Base-by-base conservation (phyloP, 2,888 invertebrate genomes). In the Scrobipalpa costella region DNA sequence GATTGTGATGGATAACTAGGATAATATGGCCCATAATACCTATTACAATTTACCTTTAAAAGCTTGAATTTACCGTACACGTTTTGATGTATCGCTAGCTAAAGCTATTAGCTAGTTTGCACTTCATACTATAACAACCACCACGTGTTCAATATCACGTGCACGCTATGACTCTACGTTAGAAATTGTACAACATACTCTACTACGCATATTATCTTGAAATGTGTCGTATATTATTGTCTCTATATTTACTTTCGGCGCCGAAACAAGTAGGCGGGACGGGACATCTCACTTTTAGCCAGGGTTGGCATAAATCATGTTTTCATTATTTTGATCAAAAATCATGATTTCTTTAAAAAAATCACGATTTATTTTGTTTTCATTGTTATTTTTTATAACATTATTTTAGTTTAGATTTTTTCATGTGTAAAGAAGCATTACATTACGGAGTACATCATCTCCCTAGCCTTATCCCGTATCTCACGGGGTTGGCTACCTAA, bases 191-290 rank as follows among this genome's bases (percentile, higher is more conserved):
- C 44, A 21, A 49, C 19, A 7, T n/a, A 52, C 13, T 34, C 33
- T 55, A 55, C 34, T 55, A 55, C n/a, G 15, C 34, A 55, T 55
- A 34, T 55, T 34, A 15, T 2, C 27, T 27, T 15, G 6, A 15
- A 34, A 8, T 15, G 34, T 9, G 34, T 34, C 34, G 34, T 34
- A 55, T 44, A n/a, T 15, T 59, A 58, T 58, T 58, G 38, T 47
- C n/a, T 47, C 60, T 60, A 49, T 11, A 60, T 60, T 60, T 60
- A 60, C 47, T 9, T 33, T 8, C 15, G 9, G 19, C 60, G 34
- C 34, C 49, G 49, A 49, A 60, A 15, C 19, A 49, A 59, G 59
- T 60, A 33, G 59, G 60, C 60, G 60, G 11, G 15, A 21, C 60
- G 60, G 11, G 15, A 21, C 47, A 17, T 61, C 38, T 61, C 50